Conservation (phyloP, 2,888 invertebrate genomes). For the Chloromyia formosa region DNA sequence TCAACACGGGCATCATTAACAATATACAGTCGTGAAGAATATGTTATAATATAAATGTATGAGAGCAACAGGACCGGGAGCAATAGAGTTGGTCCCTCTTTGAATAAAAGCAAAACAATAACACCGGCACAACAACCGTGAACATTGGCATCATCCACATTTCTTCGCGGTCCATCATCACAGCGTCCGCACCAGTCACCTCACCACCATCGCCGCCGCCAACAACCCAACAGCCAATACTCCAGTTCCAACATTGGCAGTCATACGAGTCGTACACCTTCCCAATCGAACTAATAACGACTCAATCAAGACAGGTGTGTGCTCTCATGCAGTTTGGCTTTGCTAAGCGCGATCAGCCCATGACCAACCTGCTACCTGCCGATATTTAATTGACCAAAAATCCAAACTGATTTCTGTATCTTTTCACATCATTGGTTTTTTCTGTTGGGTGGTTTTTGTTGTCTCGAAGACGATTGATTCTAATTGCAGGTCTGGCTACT, state of each 20-base stretch:
- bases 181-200: conserved; percentile 30
- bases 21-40: conserved; percentile 4
- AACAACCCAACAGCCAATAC: neutral
- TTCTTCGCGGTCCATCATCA: conserved; percentile 40
- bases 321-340: conserved; percentile 1
- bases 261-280: neutral
- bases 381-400: conserved; percentile 43
- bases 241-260: too few relatives aligned
- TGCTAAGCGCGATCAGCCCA: conserved; percentile 30
- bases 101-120: conserved; percentile 32
- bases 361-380: conserved; percentile 36
- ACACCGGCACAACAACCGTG: neutral
- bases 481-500: conserved; percentile 32
- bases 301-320: conserved; percentile 41
- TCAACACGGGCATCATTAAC: conserved; percentile 24
- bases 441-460: neutral
- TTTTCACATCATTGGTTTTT: conserved; percentile 32
- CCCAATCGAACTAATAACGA: conserved; percentile 35
- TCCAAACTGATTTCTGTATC: conserved; percentile 31
- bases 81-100: conserved; percentile 23
- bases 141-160: conserved; percentile 34
- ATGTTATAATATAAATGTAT: too few relatives aligned
- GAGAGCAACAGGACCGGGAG: conserved; percentile 29
- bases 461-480: conserved; percentile 32
- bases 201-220: conserved; percentile 25